phyloP scores from a whole-genome alignment of 2,797 vertebrate genomes.

The Parambassis ranga region DNA sequence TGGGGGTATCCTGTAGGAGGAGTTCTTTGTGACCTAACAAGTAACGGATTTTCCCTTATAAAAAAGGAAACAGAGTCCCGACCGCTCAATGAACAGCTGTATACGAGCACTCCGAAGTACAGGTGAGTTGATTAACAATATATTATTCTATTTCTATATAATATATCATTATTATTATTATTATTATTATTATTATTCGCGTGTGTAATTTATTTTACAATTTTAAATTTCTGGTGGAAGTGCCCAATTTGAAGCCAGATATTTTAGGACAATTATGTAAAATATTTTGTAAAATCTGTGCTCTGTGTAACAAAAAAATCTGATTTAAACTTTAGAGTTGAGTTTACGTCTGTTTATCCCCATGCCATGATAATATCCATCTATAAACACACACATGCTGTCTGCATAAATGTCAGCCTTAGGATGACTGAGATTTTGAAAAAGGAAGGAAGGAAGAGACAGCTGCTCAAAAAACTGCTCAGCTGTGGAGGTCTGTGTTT shows the following conservation, averaged over 20 bases:
- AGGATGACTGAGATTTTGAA: constrained; percentile 4
- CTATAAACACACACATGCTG: not conserved
- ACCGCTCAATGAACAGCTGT: constrained; percentile 45
- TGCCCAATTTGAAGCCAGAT: too few relatives aligned
- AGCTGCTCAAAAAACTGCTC: constrained; percentile 41
- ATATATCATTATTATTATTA: not conserved
- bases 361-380: too few relatives aligned
- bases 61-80: constrained; percentile 67
- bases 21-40: constrained; percentile 71
- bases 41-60: constrained; percentile 70
- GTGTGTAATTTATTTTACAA: too few relatives aligned
- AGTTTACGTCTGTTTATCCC: not conserved
- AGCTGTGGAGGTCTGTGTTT: constrained; percentile 27
- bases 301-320: constrained; percentile 2
- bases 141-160: too few relatives aligned
- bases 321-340: not conserved
- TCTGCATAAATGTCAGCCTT: not conserved
- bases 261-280: too few relatives aligned
- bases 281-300: not conserved
- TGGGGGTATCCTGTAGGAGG: constrained; percentile 73
- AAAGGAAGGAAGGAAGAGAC: constrained; percentile 25
- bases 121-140: constrained; percentile 53
- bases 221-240: too few relatives aligned
- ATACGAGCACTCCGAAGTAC: constrained; percentile 24
- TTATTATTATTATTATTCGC: not conserved